A percentile compares a stretch with the other conserved stretches of the same genome.
Evolutionary conservation across 2,113 vertebrate genomes (phyloP).

Genomic region (Arothron firmamentum): DNA sequence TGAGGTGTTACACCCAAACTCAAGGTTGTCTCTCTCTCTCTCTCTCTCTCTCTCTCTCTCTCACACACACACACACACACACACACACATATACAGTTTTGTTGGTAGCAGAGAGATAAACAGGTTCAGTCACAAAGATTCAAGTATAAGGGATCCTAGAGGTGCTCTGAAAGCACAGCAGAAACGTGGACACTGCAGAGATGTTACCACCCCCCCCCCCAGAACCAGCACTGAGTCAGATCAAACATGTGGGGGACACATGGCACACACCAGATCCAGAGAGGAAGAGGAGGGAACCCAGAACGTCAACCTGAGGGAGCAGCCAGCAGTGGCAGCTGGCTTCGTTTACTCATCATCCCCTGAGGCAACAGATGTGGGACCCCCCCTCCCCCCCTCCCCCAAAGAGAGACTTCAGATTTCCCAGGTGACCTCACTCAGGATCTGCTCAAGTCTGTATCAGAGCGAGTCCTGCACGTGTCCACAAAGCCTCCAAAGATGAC

Average conservation of each 20-base stretch:
- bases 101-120: background rate
- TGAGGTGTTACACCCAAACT: background rate
- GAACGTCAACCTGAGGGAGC: conserved; percentile 49
- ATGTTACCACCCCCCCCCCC: conserved; percentile 13
- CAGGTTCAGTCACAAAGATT: background rate
- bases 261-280: conserved; percentile 26
- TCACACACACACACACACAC: too few species aligned
- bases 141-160: too few species aligned
- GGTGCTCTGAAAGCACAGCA: conserved; percentile 6
- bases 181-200: conserved; percentile 34
- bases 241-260: conserved; percentile 18
- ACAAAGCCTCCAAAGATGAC: conserved; percentile 21
- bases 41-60: too few species aligned
- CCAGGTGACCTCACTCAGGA: too few species aligned
- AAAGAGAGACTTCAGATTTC: too few species aligned
- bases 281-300: conserved; percentile 29
- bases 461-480: too few species aligned
- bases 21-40: background rate
- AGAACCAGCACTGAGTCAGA: conserved; percentile 23
- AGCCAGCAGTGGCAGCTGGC: conserved; percentile 10
- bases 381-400: too few species aligned
- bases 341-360: background rate
- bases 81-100: too few species aligned
- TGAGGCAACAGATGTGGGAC: too few species aligned
- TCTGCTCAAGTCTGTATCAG: too few species aligned